Conservation (phyloP, 2,888 invertebrate species). For the Dendrolimus pini region DNA sequence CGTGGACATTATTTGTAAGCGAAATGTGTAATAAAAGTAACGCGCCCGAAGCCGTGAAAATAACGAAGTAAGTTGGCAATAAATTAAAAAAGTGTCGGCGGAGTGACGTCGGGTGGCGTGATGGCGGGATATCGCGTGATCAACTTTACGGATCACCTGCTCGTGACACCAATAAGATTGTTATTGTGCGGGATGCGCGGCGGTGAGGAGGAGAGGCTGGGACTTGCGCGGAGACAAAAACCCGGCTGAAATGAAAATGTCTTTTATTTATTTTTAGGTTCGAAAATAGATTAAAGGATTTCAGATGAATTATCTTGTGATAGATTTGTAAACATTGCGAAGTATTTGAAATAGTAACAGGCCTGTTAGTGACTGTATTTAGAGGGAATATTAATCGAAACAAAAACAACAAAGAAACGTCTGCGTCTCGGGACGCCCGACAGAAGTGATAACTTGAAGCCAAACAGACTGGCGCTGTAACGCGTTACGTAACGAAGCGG, state of each 20-base stretch:
- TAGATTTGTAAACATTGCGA: neutral
- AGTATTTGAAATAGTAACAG: too few species aligned
- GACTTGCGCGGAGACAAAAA: conserved; percentile 1
- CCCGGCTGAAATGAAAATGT: neutral
- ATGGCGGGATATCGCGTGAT: conserved; percentile 2
- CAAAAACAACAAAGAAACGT: too few species aligned
- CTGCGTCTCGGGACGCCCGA: too few species aligned
- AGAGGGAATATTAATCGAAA: too few species aligned
- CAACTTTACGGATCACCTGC: conserved; percentile 7
- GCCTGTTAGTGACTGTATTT: too few species aligned
- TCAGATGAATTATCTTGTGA: neutral
- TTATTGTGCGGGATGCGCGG: neutral
- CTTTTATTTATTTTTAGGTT: neutral
- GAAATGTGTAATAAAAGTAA: too few species aligned
- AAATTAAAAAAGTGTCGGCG: neutral
- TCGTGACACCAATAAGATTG: conserved; percentile 3
- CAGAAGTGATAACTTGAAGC: too few species aligned
- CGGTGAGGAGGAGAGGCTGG: neutral
- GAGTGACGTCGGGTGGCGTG: neutral
- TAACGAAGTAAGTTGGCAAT: neutral
- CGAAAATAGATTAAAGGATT: neutral
- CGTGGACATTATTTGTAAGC: too few species aligned
- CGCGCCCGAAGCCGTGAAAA: neutral
- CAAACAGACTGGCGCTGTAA: too few species aligned
- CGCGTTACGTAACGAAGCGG: too few species aligned